Evolutionary conservation across 2,888 invertebrate genomes (phyloP).

Genomic region (Merodon equestris): DNA sequence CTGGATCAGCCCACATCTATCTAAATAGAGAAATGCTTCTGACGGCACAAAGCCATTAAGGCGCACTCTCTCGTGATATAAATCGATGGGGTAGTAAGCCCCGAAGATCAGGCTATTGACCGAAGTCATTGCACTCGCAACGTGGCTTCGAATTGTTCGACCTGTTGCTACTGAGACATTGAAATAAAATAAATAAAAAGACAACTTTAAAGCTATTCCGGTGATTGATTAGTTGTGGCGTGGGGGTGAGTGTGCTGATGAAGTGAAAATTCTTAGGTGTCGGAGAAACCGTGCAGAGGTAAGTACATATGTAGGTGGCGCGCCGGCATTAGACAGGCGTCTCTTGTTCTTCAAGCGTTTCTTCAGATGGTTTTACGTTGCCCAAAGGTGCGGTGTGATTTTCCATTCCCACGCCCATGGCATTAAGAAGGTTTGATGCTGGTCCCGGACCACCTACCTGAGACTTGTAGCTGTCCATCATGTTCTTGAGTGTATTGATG

Average conservation of each 20-base stretch:
- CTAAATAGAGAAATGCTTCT: no score
- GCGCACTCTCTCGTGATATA: no score
- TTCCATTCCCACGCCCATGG: conserved; percentile 83
- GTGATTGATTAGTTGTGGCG: conserved; percentile 38
- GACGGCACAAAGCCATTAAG: no score
- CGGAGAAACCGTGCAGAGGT: conserved; percentile 53
- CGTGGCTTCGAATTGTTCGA: no score
- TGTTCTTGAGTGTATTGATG: conserved; percentile 87
- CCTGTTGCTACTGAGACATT: conserved; percentile 33
- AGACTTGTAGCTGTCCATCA: conserved; percentile 90
- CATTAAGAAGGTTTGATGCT: conserved; percentile 89
- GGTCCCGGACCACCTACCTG: conserved; percentile 93
- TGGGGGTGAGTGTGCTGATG: conserved; percentile 35
- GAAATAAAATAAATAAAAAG: conserved; percentile 34
- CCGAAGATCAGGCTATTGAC: no score
- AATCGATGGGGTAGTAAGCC: no score
- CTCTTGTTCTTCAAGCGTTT: no score
- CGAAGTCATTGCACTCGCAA: no score
- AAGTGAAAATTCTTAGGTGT: conserved; percentile 42
- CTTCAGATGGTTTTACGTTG: conserved; percentile 72
- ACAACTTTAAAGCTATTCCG: conserved; percentile 58
- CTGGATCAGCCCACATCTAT: no score
- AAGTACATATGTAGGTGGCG: conserved; percentile 43
- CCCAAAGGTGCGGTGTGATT: conserved; percentile 3
- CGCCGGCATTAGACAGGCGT: conserved; percentile 72